Conservation (phyloP, 2,888 invertebrate species). For the Ametastegia equiseti region DNA sequence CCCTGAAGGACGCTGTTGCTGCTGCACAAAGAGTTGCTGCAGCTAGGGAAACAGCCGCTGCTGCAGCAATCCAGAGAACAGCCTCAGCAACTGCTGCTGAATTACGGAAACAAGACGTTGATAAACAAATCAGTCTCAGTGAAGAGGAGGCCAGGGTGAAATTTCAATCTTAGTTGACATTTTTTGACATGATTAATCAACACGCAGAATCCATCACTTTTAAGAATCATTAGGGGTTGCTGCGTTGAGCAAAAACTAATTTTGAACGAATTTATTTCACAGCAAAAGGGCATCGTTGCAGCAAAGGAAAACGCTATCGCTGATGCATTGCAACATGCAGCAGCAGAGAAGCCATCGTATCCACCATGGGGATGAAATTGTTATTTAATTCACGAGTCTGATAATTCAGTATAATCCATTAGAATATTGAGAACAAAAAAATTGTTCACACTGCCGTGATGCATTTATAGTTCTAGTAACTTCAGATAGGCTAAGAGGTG, state of each 20-base stretch:
- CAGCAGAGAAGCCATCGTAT: slow-evolving; percentile 61
- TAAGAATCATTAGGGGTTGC: background rate
- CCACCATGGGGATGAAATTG: slow-evolving; percentile 67
- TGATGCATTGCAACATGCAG: slow-evolving; percentile 67
- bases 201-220: background rate
- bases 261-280: slow-evolving; percentile 22
- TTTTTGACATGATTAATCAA: background rate
- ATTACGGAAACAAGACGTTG: slow-evolving; percentile 79
- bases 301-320: slow-evolving; percentile 72
- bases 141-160: slow-evolving; percentile 72
- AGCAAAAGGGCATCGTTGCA: slow-evolving; percentile 70
- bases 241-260: background rate
- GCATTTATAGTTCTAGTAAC: slow-evolving; percentile 19
- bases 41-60: slow-evolving; percentile 85
- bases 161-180: background rate
- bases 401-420: background rate
- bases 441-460: background rate
- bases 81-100: slow-evolving; percentile 85
- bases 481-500: slow-evolving; percentile 30
- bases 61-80: slow-evolving; percentile 83
- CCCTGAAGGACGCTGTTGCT: slow-evolving; percentile 84
- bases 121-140: slow-evolving; percentile 71
- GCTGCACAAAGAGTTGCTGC: slow-evolving; percentile 86
- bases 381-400: slow-evolving; percentile 49
- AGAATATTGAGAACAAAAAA: background rate